A percentile compares a stretch with the other conserved stretches of the same genome.
Evolutionary conservation across 2,888 invertebrate genomes (phyloP).

Genomic region (Harpalus rufipes): DNA sequence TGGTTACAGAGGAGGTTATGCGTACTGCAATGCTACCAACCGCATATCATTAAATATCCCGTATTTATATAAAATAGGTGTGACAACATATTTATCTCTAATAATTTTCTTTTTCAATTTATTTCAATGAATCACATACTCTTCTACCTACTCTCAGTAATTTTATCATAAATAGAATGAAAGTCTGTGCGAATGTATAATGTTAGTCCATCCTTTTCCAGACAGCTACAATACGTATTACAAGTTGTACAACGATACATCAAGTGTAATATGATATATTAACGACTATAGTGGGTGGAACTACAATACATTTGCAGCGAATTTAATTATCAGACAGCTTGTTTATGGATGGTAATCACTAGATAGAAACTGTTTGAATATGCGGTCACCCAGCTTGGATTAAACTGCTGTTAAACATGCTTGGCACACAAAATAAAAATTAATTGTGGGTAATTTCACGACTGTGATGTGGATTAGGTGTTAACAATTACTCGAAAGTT

Average conservation of each 20-base stretch:
- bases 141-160: conserved; percentile 13
- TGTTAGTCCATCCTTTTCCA: conserved; percentile 11
- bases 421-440: not conserved
- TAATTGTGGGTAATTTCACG: no score
- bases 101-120: not conserved
- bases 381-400: not conserved
- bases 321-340: conserved; percentile 9
- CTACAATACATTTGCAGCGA: not conserved
- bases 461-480: no score
- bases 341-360: conserved; percentile 8
- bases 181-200: conserved; percentile 30
- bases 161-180: conserved; percentile 50
- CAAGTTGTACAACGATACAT: conserved; percentile 25
- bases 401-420: not conserved
- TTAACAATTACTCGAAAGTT: no score
- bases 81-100: not conserved
- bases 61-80: no score
- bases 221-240: conserved; percentile 46
- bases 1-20: no score
- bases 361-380: not conserved
- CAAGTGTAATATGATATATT: conserved; percentile 51
- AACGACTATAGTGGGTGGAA: not conserved
- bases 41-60: no score
- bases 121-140: not conserved
- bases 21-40: no score